Base-by-base conservation (phyloP, 2,797 vertebrate species). In the Sebastes matsubarae region DNA sequence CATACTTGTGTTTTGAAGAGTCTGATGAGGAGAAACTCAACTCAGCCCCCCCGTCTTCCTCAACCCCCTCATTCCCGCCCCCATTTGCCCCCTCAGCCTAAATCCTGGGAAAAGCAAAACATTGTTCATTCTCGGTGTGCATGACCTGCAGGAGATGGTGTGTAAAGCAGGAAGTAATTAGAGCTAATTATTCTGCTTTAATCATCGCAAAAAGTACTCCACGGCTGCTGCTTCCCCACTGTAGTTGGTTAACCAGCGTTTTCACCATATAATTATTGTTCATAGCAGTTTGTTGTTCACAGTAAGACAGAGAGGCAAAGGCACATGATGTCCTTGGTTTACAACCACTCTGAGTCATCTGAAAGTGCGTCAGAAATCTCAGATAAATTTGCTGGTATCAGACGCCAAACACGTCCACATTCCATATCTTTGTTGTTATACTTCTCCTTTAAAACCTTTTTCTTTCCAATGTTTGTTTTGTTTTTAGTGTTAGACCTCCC, bases 141-240 rank as follows among this genome's bases (percentile, higher is more conserved):
- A 74, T 90, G 86, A 86, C 90, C 90, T 93, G 80, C 73, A 85
- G 88, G 89, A 92, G 91, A 86, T 79, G 84, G 83, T 80, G 90
- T 94, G 87, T 89, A 84, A 88, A 87, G 86, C 93, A 94, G 94
- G 94, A 95, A 93, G 93, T 91, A 92, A 93, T 95, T 94, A 93
- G 73, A 92, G 86, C 80, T 91, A 90, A 94, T 95, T 92, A 92
- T 93, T 92, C 81, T 65, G 85, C 87, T 92, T 88, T 91, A 93
- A 94, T 93, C 88, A 85, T 85, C 14, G 4, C 58, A 58, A 75
- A 72, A 75, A 71, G 63, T 18, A 8, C 67, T 68, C 52, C 72
- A 59, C 1, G 8, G 65, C 73, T 86, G 81, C 73, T 70, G 64
- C 81, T 66, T 81, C 77, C 50, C 72, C 61, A 29, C 42, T 81